phyloP scores from a whole-genome alignment of 2,888 invertebrate genomes.

The Dilophus febrilis region DNA sequence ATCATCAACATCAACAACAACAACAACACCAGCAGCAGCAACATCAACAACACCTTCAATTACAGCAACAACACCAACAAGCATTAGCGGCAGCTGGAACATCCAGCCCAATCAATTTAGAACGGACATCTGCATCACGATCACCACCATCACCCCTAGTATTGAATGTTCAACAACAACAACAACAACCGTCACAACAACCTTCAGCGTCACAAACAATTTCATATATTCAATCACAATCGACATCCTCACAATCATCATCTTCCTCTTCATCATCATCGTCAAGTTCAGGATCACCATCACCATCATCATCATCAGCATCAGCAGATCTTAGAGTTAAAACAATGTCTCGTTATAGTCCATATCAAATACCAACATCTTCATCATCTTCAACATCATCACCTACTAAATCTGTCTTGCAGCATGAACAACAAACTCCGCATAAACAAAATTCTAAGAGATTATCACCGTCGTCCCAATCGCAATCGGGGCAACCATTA shows the following conservation, averaged over 20 bases:
- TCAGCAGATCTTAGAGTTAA: slow-evolving; percentile 29
- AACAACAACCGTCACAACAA: not conserved
- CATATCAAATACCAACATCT: slow-evolving; percentile 19
- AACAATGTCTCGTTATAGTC: slow-evolving; percentile 26
- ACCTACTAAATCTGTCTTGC: too few species aligned
- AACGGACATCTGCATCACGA: not conserved
- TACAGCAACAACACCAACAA: too few species aligned
- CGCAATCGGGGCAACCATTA: too few species aligned
- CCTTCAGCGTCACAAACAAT: not conserved
- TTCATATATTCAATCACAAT: not conserved
- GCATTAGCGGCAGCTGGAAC: not conserved
- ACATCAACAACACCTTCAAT: slow-evolving; percentile 17
- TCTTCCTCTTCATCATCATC: slow-evolving; percentile 9
- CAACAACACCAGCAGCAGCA: slow-evolving; percentile 18
- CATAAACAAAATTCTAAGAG: too few species aligned
- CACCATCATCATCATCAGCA: slow-evolving; percentile 28
- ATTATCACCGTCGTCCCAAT: too few species aligned
- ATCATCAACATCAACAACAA: slow-evolving; percentile 22
- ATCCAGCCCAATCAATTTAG: too few species aligned
- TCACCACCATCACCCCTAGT: slow-evolving; percentile 1
- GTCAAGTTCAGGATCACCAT: slow-evolving; percentile 24
- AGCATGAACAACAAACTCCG: too few species aligned
- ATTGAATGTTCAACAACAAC: slow-evolving; percentile 2
- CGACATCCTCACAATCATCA: not conserved
- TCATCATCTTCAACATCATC: slow-evolving; percentile 18